Base-by-base conservation (phyloP, 2,797 vertebrate genomes). In the Sebastes wilsoni region DNA sequence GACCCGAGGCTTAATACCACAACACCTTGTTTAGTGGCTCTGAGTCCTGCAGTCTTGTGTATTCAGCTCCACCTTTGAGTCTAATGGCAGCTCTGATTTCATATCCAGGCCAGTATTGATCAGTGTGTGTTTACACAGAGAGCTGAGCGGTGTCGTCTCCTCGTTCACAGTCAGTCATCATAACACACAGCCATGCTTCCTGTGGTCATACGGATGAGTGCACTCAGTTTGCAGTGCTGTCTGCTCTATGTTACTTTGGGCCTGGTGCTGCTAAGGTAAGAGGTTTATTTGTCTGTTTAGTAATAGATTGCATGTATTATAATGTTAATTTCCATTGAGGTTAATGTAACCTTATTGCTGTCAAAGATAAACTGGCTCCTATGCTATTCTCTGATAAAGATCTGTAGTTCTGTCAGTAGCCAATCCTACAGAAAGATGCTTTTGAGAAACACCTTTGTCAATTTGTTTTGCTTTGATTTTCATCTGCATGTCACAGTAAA, bases 241-340 rank as follows among this genome's bases (percentile, higher is more conserved):
- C 69, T 87, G 1, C 76, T 93, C 16, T 10, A 25, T 14, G 0
- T 83, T 32, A 64, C 69, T 58, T 49, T 93, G 77, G 74, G 36
- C 38, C 42, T 92, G 61, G 42, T 85, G 67, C 81, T 93, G 34
- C 55, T 92, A 32, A 93, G 94, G 94, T 95, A 93, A 34, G 89
- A 54, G 6, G 55, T 80, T 58, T 20, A 34, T 25, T 55, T 60
- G 8, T 66, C 23, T 58, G 2, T 66, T 72, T 20, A 34, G 4
- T 72, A 13, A 62, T 3, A 5, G 4, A 65, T 2, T n/a, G 16
- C 4, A n/a, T 32, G 0, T 25, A 52, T 68, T 1, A 8, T 66
- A 18, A 20, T 30, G 8, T 22, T 6, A 10, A 65, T 56, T 66
- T 79, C 13, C 12, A 38, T 20, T 34, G 16, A 16, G 13, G 10